Evolutionary conservation across 1,140 invertebrate species (phyloP), one percentile per base, ranked within the genome.

Genomic region (Aethina tumida): DNA sequence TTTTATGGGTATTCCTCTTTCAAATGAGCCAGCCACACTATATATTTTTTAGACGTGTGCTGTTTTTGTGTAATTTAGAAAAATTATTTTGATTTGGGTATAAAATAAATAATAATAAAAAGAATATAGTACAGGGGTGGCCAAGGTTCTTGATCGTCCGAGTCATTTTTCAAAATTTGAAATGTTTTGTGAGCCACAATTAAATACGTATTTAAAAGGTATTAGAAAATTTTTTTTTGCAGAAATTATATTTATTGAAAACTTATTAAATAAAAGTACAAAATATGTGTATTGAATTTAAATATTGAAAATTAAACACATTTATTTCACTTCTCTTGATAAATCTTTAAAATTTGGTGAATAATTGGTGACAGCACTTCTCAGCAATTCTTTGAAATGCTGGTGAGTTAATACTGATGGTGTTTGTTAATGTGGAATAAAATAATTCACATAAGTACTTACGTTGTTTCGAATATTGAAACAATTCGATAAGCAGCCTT

Each of bases 341-440:
- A 39, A 39, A 32, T 39, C 17, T 39, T 39, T 17, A 39, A 39
- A 39, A 39, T 39, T 18, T 33, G 35, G 35, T 37, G 22, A 29
- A 37, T 37, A 37, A 14, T 35, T 35, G 17, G n/a, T n/a, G n/a
- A n/a, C n/a, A n/a, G n/a, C n/a, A 36, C 35, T 2, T 36, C 35
- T 36, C 16, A 36, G 34, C 31, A 38, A 38, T 43, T 43, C 34
- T 31, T 41, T 41, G 14, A 28, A 25, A 41, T 36, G 28, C 33
- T 41, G 33, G 39, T 41, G 27, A 35, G n/a, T 43, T 38, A 43
- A 37, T 37, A 31, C 2, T 43, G 32, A 35, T 25, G 41, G 26
- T 38, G 35, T 38, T 41, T 41, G 24, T 41, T 36, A 41, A 35
- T 27, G 33, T 41, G 17, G 33, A 41, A 36, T 41, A 36, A 35